Evolutionary conservation across 2,888 invertebrate genomes (phyloP), one percentile per base, ranked within the genome.

Genomic region (Lepidonotus clava): DNA sequence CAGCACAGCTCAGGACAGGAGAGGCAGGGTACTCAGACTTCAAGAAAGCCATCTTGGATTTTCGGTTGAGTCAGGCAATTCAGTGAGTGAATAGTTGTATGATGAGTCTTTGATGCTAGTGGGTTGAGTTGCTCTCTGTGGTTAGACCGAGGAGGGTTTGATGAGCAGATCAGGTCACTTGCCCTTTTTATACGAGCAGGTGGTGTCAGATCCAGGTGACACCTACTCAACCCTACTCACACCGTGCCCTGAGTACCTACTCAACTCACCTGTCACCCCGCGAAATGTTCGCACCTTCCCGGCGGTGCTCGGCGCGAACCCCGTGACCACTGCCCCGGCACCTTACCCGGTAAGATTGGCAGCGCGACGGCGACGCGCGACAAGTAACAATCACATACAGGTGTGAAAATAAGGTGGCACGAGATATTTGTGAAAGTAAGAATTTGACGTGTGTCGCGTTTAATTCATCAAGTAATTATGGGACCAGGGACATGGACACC

Each of bases 41-140:
- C 38, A 71, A 34, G 71, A n/a, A 36, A 11, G 71, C 71, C 71
- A 71, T 71, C 71, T 71, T 71, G 71, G 18, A 0, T 36, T 36
- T 56, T 5, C n/a, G 56, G 5, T 18, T 11, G 14, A 4, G n/a
- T n/a, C 11, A 56, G 8, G 18, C 46, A 11, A 46, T 46, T 8
- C 8, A 18, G 14, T 71, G 38, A 24, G 28, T 5, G 14, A 66
- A 14, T 32, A 14, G 11, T 66, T 24, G 32, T 24, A 5, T 28
- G 66, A 14, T 66, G 2, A 28, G 66, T 24, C 5, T 6, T 14
- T 28, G 66, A 0, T 24, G 2, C 11, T 24, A 28, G 66, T 66
- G 21, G 32, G 66, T 14, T 66, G 66, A n/a, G 32, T 66, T 28
- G 28, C 53, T 53, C n/a, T n/a, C n/a, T n/a, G n/a, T n/a, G n/a